These are phyloP conservation scores for Pandemis corylana DNA, from an alignment of 2,888 invertebrate species.

Conservation along the genomic window DNA sequence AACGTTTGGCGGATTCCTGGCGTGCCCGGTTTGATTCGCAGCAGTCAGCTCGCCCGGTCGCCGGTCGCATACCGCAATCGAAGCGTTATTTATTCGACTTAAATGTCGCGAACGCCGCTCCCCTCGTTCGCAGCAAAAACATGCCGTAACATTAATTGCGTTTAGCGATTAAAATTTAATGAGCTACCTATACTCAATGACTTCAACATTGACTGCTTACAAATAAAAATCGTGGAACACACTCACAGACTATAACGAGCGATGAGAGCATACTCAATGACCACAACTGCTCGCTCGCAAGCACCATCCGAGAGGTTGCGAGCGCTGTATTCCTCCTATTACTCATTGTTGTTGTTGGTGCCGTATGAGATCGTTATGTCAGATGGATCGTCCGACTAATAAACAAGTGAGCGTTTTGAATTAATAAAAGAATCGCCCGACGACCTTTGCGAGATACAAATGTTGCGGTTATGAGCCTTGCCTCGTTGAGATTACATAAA, in stretches of 20 bases:
- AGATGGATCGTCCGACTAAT: constrained; percentile 44
- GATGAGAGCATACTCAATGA: background rate
- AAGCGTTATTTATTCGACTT: constrained; percentile 62
- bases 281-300: background rate
- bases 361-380: constrained; percentile 42
- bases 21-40: constrained; percentile 55
- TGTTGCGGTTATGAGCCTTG: constrained; percentile 78
- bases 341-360: constrained; percentile 27
- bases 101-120: constrained; percentile 40
- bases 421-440: constrained; percentile 54
- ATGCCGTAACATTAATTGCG: constrained; percentile 31
- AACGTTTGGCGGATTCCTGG: constrained; percentile 62
- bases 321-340: constrained; percentile 16
- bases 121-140: constrained; percentile 15
- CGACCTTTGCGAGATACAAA: constrained; percentile 78
- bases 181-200: background rate
- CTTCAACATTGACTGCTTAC: background rate
- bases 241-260: background rate
- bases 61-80: constrained; percentile 61
- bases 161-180: constrained; percentile 11
- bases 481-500: constrained; percentile 80
- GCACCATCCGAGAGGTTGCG: background rate
- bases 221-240: background rate
- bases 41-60: constrained; percentile 55
- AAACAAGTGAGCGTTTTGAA: constrained; percentile 51